These are phyloP conservation scores for Muscicapa comitata DNA, from an alignment of 2,797 vertebrate species.

Conservation along the genomic window DNA sequence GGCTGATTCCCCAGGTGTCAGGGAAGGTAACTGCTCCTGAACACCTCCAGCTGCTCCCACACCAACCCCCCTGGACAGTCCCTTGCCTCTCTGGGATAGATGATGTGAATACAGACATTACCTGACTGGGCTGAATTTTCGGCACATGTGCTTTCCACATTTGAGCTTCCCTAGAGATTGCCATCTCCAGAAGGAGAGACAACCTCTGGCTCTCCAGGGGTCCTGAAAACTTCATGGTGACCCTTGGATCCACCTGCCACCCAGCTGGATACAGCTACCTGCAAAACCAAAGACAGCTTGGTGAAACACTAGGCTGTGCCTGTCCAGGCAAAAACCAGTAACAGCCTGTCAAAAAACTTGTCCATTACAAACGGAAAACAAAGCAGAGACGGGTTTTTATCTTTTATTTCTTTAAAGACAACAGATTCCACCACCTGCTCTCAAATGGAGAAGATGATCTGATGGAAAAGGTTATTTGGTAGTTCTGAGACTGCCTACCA, in stretches of 20 bases:
- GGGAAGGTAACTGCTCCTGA: neutral
- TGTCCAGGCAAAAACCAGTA: accelerated
- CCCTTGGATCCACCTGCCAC: constrained; percentile 89
- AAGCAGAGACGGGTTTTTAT: neutral
- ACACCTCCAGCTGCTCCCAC: neutral
- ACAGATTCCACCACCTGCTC: neutral
- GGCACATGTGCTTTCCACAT: constrained; percentile 93
- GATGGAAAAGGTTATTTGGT: neutral
- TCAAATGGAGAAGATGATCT: neutral
- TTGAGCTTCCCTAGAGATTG: constrained; percentile 93
- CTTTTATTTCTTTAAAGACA: neutral
- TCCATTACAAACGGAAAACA: neutral
- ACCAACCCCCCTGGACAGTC: neutral
- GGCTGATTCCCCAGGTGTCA: neutral
- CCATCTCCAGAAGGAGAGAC: constrained; percentile 92
- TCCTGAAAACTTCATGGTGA: constrained; percentile 91
- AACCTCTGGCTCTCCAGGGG: constrained; percentile 95
- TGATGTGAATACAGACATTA: constrained; percentile 63
- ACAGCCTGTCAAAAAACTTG: neutral
- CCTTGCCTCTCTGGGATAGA: neutral
- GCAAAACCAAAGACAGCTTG: constrained; percentile 59
- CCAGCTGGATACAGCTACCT: constrained; percentile 98
- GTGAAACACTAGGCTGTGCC: neutral
- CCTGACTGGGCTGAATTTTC: constrained; percentile 90
- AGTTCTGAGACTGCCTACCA: neutral